Evolutionary conservation across 2,113 vertebrate genomes (phyloP), one percentile per base, ranked within the genome.

Genomic region (Sander lucioperca): DNA sequence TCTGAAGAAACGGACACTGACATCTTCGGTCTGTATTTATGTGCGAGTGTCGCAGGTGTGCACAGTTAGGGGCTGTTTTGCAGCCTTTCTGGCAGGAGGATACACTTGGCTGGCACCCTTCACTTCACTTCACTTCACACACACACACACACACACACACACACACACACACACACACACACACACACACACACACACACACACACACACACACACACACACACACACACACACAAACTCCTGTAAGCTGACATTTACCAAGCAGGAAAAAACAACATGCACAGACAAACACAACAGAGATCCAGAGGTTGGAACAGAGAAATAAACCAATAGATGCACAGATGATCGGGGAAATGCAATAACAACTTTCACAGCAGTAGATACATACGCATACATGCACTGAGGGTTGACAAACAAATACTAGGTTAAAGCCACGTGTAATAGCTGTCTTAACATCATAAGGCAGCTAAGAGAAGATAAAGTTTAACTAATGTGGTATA

Each of bases 91-190:
- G 27, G 51, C 61, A 75, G 54, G 19, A 58, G n/a, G 48, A 82
- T 33, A 87, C 51, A 75, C 64, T 88, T 87, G 82, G 73, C 69
- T 87, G 82, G 78, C 69, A 84, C 25, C 39, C 62, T 83, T 79
- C 69, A 78, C 47, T 64, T 89, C 54, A 16, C 47, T 51, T n/a
- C n/a, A n/a, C n/a, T n/a, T n/a, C 54, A 19, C 61, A 27, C 50
- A 21, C 9, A 0, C 15, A 63, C 9, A 1, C 33, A 43, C 61
- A 1, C 62, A 45, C 57, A 21, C 79, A 25, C 56, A 47, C 65
- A 15, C 66, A 11, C 23, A 3, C 54, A 51, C 69, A 21, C 48
- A 23, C 53, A 8, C 61, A 47, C 36, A 27, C 59, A 50, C 80
- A 51, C 47, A 64, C 59, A 69, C 69, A 62, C 62, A 66, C 65